Conservation (phyloP, 2,113 vertebrate species). For the Antechinus stuartii region DNA sequence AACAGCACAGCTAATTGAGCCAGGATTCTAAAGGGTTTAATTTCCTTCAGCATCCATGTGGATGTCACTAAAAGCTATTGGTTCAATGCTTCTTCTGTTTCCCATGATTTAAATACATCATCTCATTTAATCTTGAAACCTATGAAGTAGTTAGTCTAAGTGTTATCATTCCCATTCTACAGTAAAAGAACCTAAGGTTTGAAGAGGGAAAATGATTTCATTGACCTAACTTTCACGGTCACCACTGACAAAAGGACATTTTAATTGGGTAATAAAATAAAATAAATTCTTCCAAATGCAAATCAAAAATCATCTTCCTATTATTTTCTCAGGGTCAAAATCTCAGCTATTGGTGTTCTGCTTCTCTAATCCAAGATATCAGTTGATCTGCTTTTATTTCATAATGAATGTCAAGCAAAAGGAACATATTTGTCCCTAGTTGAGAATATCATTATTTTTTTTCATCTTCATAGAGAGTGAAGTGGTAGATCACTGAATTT, state of each 20-base stretch:
- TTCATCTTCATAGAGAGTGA: conserved; percentile 59
- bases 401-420: conserved; percentile 71
- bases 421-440: conserved; percentile 72
- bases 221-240: background rate
- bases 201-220: background rate
- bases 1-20: background rate
- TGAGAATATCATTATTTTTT: conserved; percentile 79
- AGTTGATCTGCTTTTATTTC: conserved; percentile 72
- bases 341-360: background rate
- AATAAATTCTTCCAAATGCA: background rate
- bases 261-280: background rate
- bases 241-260: background rate
- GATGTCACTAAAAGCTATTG: background rate
- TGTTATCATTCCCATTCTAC: background rate
- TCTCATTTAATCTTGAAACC: background rate
- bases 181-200: background rate
- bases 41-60: background rate
- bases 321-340: background rate
- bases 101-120: background rate
- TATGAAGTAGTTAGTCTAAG: background rate
- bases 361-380: conserved; percentile 74
- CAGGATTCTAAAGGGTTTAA: background rate
- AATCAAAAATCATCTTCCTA: background rate
- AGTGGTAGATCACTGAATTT: conserved; percentile 68
- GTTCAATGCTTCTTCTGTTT: background rate